Evolutionary conservation across 2,888 invertebrate genomes (phyloP), one percentile per base, ranked within the genome.

Genomic region (Trissolcus brochymenae): DNA sequence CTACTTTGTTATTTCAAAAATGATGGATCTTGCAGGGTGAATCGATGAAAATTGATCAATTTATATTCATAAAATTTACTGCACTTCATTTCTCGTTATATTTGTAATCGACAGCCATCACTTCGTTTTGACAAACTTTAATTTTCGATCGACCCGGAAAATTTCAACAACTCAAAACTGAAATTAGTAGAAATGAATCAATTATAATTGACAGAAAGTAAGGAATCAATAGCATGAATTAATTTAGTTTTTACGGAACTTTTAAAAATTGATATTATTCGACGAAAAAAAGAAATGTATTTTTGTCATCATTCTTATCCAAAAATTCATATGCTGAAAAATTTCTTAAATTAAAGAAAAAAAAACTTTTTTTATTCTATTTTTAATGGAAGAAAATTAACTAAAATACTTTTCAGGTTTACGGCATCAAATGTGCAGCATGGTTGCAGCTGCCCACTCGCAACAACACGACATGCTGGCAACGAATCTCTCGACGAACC

Each of bases 351-450:
- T 35, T 0, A 35, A 11, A 35, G 0, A 35, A 9, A 11, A 35
- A 35, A 9, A 29, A 6, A 29, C 1, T 29, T 19, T 19, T 1
- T 19, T 19, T 19, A n/a, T n/a, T 19, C 19, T 19, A 25, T 25
- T 25, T 25, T 25, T 25, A 4, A 25, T 25, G 6, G 4, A 6
- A 35, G 9, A 29, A 35, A 7, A 11, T 11, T 35, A 35, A 35
- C 35, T 9, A 35, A 46, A 46, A 14, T 16, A 19, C 2, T 19
- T 51, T 51, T 0, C 81, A 89, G 89, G 95, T 51, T 91, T 96
- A 71, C 92, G 95, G 60, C 95, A 96, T 82, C 96, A 96, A 90
- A 95, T 96, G 95, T 94, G 94, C 91, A 94, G 93, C 89, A 94
- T 94, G 94, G 94, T 94, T 71, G 95, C 95, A 0, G 93, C 93